Percentiles rank a stretch among this genome's conserved stretches.
Conservation (phyloP, 2,888 invertebrate species). For the Strigamia crassipes region DNA sequence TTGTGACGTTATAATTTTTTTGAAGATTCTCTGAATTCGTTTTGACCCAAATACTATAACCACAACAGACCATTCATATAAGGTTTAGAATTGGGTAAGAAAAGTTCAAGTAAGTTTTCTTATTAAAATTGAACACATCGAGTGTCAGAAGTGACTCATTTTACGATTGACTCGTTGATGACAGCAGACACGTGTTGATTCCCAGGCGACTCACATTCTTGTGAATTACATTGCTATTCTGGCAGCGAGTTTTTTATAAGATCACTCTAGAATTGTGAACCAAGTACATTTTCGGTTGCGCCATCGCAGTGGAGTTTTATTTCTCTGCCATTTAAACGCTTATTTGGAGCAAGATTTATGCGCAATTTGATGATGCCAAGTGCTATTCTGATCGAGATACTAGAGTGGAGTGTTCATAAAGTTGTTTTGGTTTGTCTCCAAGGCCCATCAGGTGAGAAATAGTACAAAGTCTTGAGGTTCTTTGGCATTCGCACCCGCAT, state of each 20-base stretch:
- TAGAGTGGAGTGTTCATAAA: background rate
- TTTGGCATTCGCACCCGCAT: constrained; percentile 7
- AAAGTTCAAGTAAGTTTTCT: no score
- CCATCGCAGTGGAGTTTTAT: background rate
- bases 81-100: no score
- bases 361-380: constrained; percentile 11
- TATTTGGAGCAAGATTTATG: constrained; percentile 1
- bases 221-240: constrained; percentile 2
- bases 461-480: background rate
- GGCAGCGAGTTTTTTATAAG: background rate
- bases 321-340: background rate
- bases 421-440: constrained; percentile 10
- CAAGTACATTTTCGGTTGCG: background rate
- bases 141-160: background rate
- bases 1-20: no score
- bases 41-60: no score
- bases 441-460: constrained; percentile 21
- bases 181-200: constrained; percentile 43
- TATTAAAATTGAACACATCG: background rate
- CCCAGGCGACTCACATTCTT: constrained; percentile 38
- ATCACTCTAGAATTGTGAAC: background rate
- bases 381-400: constrained; percentile 4
- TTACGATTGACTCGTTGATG: background rate
- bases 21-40: no score
- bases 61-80: no score